These are phyloP conservation scores for Sinocyclocheilus anshuiensis DNA, from an alignment of 2,113 vertebrate species.

Conservation along the genomic window DNA sequence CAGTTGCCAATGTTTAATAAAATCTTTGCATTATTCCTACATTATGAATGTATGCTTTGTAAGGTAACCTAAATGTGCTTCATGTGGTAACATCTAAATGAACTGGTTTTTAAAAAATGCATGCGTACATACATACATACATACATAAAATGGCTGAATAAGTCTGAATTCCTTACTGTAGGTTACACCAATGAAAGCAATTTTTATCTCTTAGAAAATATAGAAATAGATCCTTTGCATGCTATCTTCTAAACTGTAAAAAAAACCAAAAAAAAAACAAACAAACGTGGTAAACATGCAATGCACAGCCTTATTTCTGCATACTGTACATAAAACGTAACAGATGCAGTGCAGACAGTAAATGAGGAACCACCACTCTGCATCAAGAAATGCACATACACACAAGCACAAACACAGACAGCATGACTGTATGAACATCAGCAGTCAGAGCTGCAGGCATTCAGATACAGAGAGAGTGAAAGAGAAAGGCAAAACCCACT, in stretches of 20 bases:
- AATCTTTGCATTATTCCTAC: background rate
- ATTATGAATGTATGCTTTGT: background rate
- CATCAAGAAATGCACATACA: background rate
- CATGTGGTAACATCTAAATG: background rate
- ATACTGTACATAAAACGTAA: background rate
- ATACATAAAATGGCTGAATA: background rate
- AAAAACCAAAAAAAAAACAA: too few relatives aligned
- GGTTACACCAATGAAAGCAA: background rate
- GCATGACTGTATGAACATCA: constrained; percentile 9
- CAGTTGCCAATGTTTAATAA: too few relatives aligned
- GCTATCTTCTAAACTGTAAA: background rate
- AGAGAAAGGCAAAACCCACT: constrained; percentile 8
- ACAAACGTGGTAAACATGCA: background rate
- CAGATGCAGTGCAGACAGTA: background rate
- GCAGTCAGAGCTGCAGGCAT: constrained; percentile 40
- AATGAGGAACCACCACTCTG: background rate
- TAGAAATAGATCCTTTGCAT: background rate
- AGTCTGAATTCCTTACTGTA: background rate
- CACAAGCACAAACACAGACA: constrained; percentile 14
- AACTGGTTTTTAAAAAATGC: background rate
- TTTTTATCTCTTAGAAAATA: background rate
- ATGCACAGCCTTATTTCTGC: background rate
- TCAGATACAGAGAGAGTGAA: background rate
- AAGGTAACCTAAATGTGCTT: background rate
- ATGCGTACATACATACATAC: too few relatives aligned